Percentiles rank a stretch among this genome's conserved stretches.
These are phyloP conservation scores for Nephrocerus scutellatus DNA, from an alignment of 2,888 invertebrate species.

Conservation along the genomic window DNA sequence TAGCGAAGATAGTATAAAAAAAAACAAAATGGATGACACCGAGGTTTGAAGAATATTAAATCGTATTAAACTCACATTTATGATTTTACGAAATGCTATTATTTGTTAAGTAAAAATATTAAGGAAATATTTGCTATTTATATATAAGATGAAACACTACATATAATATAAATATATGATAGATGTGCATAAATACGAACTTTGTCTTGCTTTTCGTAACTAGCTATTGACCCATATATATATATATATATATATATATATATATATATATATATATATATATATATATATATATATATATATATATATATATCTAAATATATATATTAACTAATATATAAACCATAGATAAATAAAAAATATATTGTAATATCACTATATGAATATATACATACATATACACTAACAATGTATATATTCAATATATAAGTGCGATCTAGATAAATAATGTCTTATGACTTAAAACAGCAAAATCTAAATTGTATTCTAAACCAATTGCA, in stretches of 20 bases:
- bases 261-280: conserved; percentile 2
- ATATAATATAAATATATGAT: too few relatives aligned
- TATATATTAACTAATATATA: conserved; percentile 1
- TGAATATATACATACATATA: conserved; percentile 1
- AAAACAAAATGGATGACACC: conserved; percentile 16
- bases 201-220: too few relatives aligned
- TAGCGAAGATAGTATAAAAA: too few relatives aligned
- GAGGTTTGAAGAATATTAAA: conserved; percentile 15
- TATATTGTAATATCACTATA: too few relatives aligned
- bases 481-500: conserved; percentile 13
- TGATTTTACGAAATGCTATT: too few relatives aligned
- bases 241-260: conserved; percentile 14
- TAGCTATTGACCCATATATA: conserved; percentile 33
- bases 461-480: too few relatives aligned
- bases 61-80: conserved; percentile 14
- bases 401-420: neutral
- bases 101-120: too few relatives aligned
- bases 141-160: too few relatives aligned
- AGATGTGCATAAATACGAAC: too few relatives aligned
- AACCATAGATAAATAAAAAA: neutral
- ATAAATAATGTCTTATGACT: too few relatives aligned
- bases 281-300: conserved; percentile 2
- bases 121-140: too few relatives aligned
- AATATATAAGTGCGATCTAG: neutral
- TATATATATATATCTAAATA: too few relatives aligned